Evolutionary conservation across 1,140 invertebrate species (phyloP).

Genomic region (Gonatopus flavifemur): DNA sequence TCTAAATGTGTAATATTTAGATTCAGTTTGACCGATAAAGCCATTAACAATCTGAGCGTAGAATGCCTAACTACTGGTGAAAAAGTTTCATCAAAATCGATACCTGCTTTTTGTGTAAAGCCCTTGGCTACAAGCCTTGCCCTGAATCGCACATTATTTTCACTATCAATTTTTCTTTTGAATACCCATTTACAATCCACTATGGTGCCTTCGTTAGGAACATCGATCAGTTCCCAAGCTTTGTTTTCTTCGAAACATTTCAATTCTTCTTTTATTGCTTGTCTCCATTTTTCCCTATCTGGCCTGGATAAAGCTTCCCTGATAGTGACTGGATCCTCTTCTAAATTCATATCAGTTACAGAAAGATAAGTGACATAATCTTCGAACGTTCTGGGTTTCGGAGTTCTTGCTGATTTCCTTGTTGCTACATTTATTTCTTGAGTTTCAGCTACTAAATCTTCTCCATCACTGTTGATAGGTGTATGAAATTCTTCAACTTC

Average conservation of each 20-base stretch:
- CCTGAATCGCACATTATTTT: slow-evolving; percentile 38
- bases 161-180: slow-evolving; percentile 36
- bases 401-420: no score
- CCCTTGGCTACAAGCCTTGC: slow-evolving; percentile 55
- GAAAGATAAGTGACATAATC: no score
- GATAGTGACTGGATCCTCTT: no score
- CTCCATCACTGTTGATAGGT: no score
- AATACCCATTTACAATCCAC: slow-evolving; percentile 49
- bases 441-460: no score
- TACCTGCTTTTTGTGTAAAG: slow-evolving; percentile 39
- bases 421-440: no score
- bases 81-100: slow-evolving; percentile 42
- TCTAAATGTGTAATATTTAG: slow-evolving; percentile 48
- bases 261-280: slow-evolving; percentile 27
- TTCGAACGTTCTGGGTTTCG: no score
- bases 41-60: slow-evolving; percentile 43
- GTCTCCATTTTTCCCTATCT: background rate
- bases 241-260: slow-evolving; percentile 22
- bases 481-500: no score
- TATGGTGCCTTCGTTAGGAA: slow-evolving; percentile 4
- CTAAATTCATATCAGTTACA: no score
- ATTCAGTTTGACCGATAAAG: slow-evolving; percentile 48
- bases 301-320: background rate
- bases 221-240: slow-evolving; percentile 37
- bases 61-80: slow-evolving; percentile 20